Evolutionary conservation across 2,113 vertebrate species (phyloP).

Genomic region (Lophochroa leadbeateri): DNA sequence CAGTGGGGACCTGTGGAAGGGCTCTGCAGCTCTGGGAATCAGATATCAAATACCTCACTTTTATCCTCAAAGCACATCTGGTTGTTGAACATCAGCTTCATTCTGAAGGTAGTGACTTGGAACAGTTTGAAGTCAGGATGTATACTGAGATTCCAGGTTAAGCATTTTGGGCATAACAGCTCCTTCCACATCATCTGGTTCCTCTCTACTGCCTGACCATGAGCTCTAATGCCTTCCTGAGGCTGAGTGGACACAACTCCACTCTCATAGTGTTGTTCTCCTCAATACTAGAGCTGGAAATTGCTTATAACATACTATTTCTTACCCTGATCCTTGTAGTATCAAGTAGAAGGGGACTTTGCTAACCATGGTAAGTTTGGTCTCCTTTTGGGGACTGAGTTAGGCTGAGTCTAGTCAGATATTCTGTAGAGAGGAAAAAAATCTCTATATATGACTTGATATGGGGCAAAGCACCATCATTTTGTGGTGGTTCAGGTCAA

Average conservation of each 20-base stretch:
- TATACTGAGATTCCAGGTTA: neutral
- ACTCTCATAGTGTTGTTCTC: rapidly evolving
- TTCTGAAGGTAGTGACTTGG: neutral
- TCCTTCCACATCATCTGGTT: neutral
- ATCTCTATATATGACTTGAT: neutral
- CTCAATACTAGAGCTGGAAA: neutral
- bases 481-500: neutral
- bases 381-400: neutral
- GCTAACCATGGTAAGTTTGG: neutral
- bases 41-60: neutral
- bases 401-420: neutral
- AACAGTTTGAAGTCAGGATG: neutral
- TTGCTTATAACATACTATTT: neutral
- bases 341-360: neutral
- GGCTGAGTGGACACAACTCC: neutral
- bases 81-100: neutral
- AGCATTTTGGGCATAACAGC: neutral
- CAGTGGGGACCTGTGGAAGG: neutral
- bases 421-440: neutral
- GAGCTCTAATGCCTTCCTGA: neutral
- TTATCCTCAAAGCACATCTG: neutral
- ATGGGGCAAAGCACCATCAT: neutral
- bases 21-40: neutral
- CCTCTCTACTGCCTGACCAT: rapidly evolving
- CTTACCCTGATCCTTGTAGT: neutral